A percentile compares a stretch with the other conserved stretches of the same genome.
phyloP scores from a whole-genome alignment of 2,113 vertebrate species.

The Malaclemys terrapin region DNA sequence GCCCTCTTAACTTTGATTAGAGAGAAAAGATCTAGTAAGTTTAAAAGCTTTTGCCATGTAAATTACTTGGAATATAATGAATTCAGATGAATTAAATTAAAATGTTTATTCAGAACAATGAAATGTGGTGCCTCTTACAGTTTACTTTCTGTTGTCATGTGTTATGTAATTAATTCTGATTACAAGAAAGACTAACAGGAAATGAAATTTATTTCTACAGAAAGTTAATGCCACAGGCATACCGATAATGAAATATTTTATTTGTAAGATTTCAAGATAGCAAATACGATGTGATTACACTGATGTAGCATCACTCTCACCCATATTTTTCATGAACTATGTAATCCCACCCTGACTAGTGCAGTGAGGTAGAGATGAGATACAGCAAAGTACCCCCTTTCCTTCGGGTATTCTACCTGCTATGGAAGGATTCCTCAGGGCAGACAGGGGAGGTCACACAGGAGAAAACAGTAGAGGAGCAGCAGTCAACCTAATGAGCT shows the following conservation, averaged over 20 bases:
- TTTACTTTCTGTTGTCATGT: background rate
- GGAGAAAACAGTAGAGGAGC: background rate
- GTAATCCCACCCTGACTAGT: background rate
- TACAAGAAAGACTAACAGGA: background rate
- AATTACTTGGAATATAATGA: background rate
- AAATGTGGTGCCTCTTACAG: background rate
- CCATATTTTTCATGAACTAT: background rate
- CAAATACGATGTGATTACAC: background rate
- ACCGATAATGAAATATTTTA: background rate
- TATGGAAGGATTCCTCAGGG: background rate
- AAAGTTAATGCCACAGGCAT: background rate
- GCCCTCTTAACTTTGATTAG: background rate
- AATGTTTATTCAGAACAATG: background rate
- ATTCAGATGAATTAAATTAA: background rate
- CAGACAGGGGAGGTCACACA: fast-evolving
- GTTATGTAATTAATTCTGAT: background rate
- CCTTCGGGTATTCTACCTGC: background rate
- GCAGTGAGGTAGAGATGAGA: background rate
- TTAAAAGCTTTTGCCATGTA: background rate
- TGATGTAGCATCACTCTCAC: too few relatives aligned
- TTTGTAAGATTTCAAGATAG: background rate
- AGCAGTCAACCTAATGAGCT: fast-evolving
- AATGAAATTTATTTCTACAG: background rate
- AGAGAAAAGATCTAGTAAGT: slow-evolving; percentile 25
- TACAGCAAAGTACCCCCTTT: background rate